Evolutionary conservation across 2,797 vertebrate genomes (phyloP).

Genomic region (Melanotaenia pygmaea): DNA sequence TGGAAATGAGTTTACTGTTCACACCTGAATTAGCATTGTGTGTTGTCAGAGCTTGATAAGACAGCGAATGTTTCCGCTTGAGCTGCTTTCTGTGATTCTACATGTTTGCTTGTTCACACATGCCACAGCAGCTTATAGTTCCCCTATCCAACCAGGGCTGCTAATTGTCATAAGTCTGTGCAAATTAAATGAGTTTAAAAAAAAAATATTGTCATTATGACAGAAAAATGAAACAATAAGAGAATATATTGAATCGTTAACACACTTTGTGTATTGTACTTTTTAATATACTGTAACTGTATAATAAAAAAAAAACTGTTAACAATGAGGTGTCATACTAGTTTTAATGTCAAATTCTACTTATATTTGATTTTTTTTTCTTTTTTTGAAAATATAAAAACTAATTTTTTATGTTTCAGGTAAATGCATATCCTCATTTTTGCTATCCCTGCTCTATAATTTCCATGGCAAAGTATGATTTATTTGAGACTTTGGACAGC

Average conservation of each 20-base stretch:
- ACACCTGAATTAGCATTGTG: conserved; percentile 61
- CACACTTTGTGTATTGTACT: no score
- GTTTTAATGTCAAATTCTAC: neutral
- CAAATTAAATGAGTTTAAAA: conserved; percentile 32
- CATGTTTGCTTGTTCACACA: conserved; percentile 41
- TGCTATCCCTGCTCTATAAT: conserved; percentile 5
- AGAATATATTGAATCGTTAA: neutral
- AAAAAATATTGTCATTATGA: conserved; percentile 15
- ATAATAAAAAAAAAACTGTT: neutral
- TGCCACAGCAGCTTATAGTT: conserved; percentile 53
- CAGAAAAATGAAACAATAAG: neutral
- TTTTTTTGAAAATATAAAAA: neutral
- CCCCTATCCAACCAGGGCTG: conserved; percentile 35
- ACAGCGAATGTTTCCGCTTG: conserved; percentile 48
- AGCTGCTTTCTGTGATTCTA: conserved; percentile 26
- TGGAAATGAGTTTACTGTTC: conserved; percentile 53
- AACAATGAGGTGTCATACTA: neutral
- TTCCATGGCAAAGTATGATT: conserved; percentile 17
- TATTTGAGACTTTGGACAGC: conserved; percentile 7
- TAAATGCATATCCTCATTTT: conserved; percentile 28
- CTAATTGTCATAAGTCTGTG: conserved; percentile 52
- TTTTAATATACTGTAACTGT: neutral
- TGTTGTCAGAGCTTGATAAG: conserved; percentile 50
- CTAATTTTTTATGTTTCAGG: neutral
- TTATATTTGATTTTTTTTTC: neutral